These are phyloP conservation scores for Alauda arvensis DNA, from an alignment of 2,797 vertebrate species.

Conservation along the genomic window DNA sequence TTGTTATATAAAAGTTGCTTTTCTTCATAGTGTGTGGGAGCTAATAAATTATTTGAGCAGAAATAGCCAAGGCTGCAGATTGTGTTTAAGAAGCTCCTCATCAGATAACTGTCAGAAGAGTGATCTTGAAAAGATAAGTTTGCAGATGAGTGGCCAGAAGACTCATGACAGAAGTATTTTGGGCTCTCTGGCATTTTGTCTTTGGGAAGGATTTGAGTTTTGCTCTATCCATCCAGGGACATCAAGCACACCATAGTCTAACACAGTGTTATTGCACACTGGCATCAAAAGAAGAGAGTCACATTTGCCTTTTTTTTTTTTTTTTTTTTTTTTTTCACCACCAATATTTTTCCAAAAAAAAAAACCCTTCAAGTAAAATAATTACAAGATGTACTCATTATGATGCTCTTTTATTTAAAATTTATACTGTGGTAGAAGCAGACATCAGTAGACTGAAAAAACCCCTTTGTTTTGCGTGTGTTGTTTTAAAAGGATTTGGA, in stretches of 20 bases:
- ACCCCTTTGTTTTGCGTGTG: not conserved
- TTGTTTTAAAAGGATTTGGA: conserved; percentile 5
- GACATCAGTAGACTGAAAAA: not conserved
- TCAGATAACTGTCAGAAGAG: not conserved
- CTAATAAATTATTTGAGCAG: not conserved
- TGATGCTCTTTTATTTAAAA: conserved; percentile 65
- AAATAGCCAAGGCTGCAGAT: not conserved
- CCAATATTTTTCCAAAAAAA: not conserved
- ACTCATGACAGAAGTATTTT: not conserved
- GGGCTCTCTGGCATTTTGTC: not conserved
- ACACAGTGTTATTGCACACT: not conserved
- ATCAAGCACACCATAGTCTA: not conserved
- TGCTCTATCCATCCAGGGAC: not conserved
- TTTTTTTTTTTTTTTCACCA: fast-evolving
- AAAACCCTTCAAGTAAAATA: not conserved
- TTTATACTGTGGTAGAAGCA: not conserved
- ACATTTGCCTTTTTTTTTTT: not conserved
- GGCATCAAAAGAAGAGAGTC: not conserved
- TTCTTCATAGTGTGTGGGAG: not conserved
- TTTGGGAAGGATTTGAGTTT: not conserved
- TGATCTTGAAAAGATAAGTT: not conserved
- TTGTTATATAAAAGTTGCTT: not conserved
- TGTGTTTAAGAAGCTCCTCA: not conserved
- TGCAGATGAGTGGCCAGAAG: not conserved
- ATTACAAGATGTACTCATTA: not conserved